Percentiles rank a stretch among this genome's conserved stretches.
Evolutionary conservation across 2,888 invertebrate genomes (phyloP).

Genomic region (Allacma fusca): DNA sequence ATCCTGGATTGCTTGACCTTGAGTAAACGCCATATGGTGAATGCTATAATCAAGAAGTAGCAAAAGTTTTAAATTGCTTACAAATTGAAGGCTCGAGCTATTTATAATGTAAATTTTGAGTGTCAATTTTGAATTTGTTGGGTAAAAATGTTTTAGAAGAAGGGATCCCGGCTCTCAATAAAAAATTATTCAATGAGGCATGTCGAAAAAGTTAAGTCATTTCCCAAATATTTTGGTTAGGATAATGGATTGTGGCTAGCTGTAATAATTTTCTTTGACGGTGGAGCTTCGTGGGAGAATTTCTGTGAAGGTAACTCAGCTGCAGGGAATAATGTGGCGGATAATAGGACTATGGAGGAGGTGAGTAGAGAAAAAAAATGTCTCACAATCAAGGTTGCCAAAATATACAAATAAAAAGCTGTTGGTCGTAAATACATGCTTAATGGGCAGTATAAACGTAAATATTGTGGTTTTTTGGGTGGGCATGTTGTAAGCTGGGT

Average conservation of each 20-base stretch:
- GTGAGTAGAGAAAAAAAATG: neutral
- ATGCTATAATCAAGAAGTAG: too few species aligned
- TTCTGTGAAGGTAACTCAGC: neutral
- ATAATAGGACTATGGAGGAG: neutral
- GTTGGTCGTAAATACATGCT: neutral
- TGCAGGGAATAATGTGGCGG: neutral
- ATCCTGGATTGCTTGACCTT: too few species aligned
- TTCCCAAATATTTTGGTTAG: neutral
- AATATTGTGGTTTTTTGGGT: neutral
- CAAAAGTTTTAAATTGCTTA: too few species aligned
- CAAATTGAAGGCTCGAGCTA: too few species aligned
- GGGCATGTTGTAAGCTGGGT: neutral
- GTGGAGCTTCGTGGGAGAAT: neutral
- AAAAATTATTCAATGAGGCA: neutral
- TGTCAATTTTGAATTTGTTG: too few species aligned
- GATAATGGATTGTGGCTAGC: neutral
- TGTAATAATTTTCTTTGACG: neutral
- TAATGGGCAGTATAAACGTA: neutral
- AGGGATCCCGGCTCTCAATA: neutral
- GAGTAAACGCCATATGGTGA: too few species aligned
- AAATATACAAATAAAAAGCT: conserved; percentile 8
- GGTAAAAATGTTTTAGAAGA: neutral
- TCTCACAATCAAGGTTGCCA: neutral
- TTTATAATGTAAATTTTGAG: too few species aligned
- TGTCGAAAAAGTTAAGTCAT: neutral